Conservation (phyloP, 1,140 invertebrate genomes). For the Acyrthosiphon pisum region DNA sequence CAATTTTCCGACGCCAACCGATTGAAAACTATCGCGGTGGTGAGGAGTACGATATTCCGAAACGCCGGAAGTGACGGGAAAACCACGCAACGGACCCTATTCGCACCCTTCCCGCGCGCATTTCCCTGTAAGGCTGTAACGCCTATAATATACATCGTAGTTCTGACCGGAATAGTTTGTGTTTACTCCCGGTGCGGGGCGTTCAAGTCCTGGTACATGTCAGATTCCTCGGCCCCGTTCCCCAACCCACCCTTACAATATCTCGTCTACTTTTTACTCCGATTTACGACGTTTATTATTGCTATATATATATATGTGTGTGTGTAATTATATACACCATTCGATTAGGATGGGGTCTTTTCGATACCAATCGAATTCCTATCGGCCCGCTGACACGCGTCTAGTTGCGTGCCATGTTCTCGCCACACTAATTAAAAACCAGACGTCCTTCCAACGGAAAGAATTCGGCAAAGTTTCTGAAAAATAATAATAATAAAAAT, state of each 20-base stretch:
- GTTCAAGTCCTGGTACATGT: not conserved
- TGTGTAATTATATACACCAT: not conserved
- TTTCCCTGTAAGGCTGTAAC: not conserved
- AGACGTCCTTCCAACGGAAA: not conserved
- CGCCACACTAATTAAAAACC: constrained; percentile 1
- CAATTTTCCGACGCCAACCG: not conserved
- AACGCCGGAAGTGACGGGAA: not conserved
- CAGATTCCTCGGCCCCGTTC: not conserved
- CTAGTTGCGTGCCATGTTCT: not conserved
- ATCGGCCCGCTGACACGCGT: not conserved
- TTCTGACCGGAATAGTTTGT: not conserved
- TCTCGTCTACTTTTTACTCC: not conserved
- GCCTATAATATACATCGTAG: not conserved
- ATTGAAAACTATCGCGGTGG: not conserved
- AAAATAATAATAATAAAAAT: not conserved
- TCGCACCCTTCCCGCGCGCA: not conserved
- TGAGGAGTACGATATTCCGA: not conserved
- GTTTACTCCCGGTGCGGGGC: not conserved
- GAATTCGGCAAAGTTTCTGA: not conserved
- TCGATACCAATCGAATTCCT: constrained; percentile 8
- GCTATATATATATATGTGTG: not conserved
- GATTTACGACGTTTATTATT: not conserved
- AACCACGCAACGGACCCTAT: not conserved
- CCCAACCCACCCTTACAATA: not conserved
- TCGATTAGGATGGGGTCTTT: not conserved